Evolutionary conservation across 2,113 vertebrate genomes (phyloP).

Genomic region (Xyrauchen texanus): DNA sequence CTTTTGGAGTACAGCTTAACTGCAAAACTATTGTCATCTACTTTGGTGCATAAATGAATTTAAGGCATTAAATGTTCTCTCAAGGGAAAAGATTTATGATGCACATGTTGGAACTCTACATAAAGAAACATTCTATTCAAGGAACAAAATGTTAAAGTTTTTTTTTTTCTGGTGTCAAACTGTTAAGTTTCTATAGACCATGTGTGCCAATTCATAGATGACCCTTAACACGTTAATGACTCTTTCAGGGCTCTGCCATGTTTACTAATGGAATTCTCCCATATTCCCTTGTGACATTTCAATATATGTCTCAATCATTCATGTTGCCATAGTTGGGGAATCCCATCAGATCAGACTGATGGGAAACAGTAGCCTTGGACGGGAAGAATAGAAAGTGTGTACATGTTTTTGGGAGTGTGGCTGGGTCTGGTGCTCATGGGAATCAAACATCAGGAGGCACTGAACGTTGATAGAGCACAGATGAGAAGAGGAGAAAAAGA

Average conservation of each 20-base stretch:
- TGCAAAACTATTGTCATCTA: slow-evolving; percentile 59
- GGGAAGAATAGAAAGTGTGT: slow-evolving; percentile 5
- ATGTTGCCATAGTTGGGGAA: slow-evolving; percentile 13
- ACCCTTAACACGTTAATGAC: slow-evolving; percentile 38
- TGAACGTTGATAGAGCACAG: slow-evolving; percentile 61
- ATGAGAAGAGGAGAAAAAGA: slow-evolving; percentile 68
- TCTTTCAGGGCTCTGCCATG: slow-evolving; percentile 43
- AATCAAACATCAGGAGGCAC: slow-evolving; percentile 59
- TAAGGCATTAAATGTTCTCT: slow-evolving; percentile 68
- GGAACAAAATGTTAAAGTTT: not conserved
- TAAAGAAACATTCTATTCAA: not conserved
- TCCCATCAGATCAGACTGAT: slow-evolving; percentile 26
- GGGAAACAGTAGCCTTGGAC: slow-evolving; percentile 11
- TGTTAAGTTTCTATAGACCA: slow-evolving; percentile 48
- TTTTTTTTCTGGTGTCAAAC: too few relatives aligned
- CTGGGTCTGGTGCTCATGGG: not conserved
- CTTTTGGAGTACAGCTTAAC: not conserved
- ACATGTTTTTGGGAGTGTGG: not conserved
- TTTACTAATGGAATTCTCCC: slow-evolving; percentile 25
- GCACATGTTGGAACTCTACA: slow-evolving; percentile 8
- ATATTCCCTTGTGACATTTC: slow-evolving; percentile 38
- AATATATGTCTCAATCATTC: slow-evolving; percentile 3
- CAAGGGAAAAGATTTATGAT: slow-evolving; percentile 41
- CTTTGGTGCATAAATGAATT: slow-evolving; percentile 76
- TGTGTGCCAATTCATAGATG: slow-evolving; percentile 58